Evolutionary conservation across 1,140 invertebrate genomes (phyloP), one percentile per base, ranked within the genome.

Genomic region (Mya arenaria): DNA sequence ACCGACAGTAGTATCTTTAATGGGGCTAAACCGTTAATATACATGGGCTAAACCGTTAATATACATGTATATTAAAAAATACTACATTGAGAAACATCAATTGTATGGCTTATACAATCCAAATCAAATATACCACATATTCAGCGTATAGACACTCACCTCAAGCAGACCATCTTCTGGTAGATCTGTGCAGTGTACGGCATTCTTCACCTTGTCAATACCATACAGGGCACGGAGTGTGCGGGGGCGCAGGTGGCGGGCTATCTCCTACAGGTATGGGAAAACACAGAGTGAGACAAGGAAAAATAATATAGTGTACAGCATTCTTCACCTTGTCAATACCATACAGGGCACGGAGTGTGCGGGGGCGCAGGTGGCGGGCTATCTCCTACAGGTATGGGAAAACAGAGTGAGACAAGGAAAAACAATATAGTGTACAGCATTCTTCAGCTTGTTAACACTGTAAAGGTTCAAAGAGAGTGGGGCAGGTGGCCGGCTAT

Each of bases 121-220:
- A 37, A 36, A 77, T 0, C 17, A 3, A 39, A 41, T 34, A 10
- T 34, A 36, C 58, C 37, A 17, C 19, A 10, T 44, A 17, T 6
- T 58, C 0, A 17, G 13, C 15, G 0, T n/a, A 44, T 30, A 36
- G 10, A 28, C 2, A 72, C 82, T 60, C 68, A 96, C 95, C 94
- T 99, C 98, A 74, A 98, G 92, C 52, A 95, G 87, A 1, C 96
- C 96, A 94, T 98, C 97, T 89, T 98, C 97, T 0, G 95, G 94
- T 68, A 99, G 93, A 94, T 99, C 97, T 39, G 97, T 98, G 89
- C 97, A 98, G 91, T 99, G 97, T 6, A 98, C 93, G 10, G 96
- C 97, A 93, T 98, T 99, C 89, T 96, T 94, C 28, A 97, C 95
- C 93, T 96, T 97, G 39, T 95, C 95, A 60, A 94, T 95, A 0